A percentile compares a stretch with the other conserved stretches of the same genome.
Conservation (phyloP, 1,140 invertebrate species). For the Sweltsa coloradensis region DNA sequence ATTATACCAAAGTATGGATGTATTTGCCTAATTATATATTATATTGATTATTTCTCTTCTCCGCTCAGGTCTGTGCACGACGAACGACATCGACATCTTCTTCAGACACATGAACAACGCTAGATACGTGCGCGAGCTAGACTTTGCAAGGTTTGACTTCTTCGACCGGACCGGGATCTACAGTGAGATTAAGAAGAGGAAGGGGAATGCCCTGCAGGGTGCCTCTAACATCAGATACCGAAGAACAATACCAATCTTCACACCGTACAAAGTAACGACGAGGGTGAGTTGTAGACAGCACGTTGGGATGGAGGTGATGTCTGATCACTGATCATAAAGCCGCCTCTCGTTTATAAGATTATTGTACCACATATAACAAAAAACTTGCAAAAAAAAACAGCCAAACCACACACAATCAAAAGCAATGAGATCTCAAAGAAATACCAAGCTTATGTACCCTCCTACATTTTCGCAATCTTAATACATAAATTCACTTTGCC, state of each 20-base stretch:
- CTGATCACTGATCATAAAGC: no score
- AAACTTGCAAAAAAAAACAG: no score
- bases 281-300: no score
- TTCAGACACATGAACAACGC: conserved; percentile 79
- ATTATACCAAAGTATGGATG: background rate
- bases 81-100: conserved; percentile 68
- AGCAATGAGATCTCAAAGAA: no score
- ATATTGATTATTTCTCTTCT: background rate
- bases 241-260: conserved; percentile 59
- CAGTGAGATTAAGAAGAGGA: conserved; percentile 38
- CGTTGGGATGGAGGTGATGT: no score
- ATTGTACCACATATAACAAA: no score
- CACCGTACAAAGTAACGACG: conserved; percentile 57
- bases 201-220: conserved; percentile 54
- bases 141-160: conserved; percentile 71
- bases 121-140: conserved; percentile 64
- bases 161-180: conserved; percentile 58
- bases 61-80: conserved; percentile 55
- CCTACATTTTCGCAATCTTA: no score
- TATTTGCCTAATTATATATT: background rate
- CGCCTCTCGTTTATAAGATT: no score
- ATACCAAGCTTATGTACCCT: no score
- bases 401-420: no score
- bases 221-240: conserved; percentile 65
- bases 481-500: no score